These are phyloP conservation scores for Schlechtendalia chinensis DNA, from an alignment of 1,140 invertebrate species.

Conservation along the genomic window DNA sequence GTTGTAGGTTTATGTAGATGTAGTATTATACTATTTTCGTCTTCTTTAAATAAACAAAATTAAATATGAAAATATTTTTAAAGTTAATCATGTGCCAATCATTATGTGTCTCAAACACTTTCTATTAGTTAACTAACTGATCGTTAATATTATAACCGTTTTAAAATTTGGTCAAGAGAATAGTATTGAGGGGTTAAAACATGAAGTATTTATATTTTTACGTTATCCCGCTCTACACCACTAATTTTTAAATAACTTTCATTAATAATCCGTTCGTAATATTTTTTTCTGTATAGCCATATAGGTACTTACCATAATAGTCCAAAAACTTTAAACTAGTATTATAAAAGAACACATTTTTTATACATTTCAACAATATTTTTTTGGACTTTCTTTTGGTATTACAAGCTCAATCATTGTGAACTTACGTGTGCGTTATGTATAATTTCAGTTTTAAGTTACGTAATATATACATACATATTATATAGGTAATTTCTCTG, in stretches of 20 bases:
- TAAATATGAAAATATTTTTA: too few species aligned
- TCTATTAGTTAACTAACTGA: background rate
- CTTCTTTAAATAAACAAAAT: background rate
- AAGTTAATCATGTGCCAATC: too few species aligned
- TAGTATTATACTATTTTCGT: background rate
- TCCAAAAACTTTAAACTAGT: background rate
- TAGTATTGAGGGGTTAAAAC: background rate
- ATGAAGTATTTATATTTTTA: background rate
- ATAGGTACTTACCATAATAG: too few species aligned
- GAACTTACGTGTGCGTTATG: background rate
- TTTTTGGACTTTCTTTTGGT: background rate
- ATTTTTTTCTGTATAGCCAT: too few species aligned
- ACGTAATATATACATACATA: constrained; percentile 15
- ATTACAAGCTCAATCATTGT: background rate
- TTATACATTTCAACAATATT: background rate
- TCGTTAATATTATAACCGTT: background rate
- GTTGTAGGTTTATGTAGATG: background rate
- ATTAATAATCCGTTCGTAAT: too few species aligned
- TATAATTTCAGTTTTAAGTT: background rate
- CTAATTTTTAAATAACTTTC: too few species aligned
- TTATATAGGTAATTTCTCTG: constrained; percentile 5
- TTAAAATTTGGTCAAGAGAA: background rate
- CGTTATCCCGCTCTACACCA: too few species aligned
- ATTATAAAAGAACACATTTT: background rate
- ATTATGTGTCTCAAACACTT: background rate